These are phyloP conservation scores for Nesidiocoris tenuis DNA, from an alignment of 2,888 invertebrate genomes.

Conservation along the genomic window DNA sequence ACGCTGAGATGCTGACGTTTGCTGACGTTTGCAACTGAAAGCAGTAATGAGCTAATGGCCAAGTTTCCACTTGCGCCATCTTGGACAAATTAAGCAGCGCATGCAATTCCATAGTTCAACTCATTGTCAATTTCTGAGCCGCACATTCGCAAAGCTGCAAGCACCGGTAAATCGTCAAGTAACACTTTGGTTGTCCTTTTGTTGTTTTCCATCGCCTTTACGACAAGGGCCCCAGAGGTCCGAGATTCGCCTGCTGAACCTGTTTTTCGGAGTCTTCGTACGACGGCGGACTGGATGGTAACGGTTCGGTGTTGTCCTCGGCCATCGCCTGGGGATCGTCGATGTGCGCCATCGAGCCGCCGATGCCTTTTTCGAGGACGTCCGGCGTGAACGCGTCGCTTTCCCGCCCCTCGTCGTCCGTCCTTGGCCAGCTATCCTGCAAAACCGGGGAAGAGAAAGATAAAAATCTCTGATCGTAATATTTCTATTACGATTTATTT, in stretches of 20 bases:
- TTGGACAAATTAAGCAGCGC: no score
- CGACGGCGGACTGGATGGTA: constrained; percentile 17
- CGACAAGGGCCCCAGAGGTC: constrained; percentile 19
- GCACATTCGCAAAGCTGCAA: no score
- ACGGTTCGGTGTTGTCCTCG: constrained; percentile 40
- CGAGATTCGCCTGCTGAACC: background rate
- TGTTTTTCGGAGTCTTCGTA: constrained; percentile 37
- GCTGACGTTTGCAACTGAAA: no score
- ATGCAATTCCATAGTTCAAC: no score
- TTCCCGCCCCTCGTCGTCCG: constrained; percentile 36
- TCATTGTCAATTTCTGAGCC: no score
- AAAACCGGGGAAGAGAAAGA: background rate
- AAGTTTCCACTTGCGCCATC: no score
- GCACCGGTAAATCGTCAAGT: background rate
- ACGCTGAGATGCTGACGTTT: no score
- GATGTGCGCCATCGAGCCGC: constrained; percentile 36
- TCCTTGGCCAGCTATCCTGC: constrained; percentile 46
- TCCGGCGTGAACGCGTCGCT: constrained; percentile 46
- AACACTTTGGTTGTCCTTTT: background rate
- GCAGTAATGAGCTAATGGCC: no score
- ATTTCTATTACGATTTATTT: no score
- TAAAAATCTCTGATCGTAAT: background rate
- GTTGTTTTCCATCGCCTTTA: no score
- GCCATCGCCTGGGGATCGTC: constrained; percentile 41
- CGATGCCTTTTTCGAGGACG: constrained; percentile 40